A percentile compares a stretch with the other conserved stretches of the same genome.
These are phyloP conservation scores for Carassius auratus DNA, from an alignment of 2,113 vertebrate genomes.

Conservation along the genomic window DNA sequence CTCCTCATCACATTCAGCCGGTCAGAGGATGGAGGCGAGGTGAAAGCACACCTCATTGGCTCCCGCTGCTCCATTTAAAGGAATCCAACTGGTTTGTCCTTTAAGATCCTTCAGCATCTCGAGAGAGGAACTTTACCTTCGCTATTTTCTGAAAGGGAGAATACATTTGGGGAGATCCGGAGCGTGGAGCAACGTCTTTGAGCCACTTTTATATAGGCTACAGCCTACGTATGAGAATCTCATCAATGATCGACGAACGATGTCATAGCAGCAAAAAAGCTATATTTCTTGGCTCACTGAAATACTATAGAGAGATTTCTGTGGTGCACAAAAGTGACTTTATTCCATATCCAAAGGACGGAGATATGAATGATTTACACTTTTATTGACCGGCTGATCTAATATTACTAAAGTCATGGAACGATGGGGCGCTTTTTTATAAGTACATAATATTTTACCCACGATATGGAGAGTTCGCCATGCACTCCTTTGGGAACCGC, in stretches of 20 bases:
- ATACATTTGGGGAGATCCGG: background rate
- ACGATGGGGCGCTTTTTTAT: background rate
- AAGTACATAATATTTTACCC: conserved; percentile 42
- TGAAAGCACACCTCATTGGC: conserved; percentile 10
- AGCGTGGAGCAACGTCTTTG: background rate
- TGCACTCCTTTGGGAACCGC: conserved; percentile 50
- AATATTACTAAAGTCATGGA: background rate
- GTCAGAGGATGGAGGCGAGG: conserved; percentile 35
- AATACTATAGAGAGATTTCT: background rate
- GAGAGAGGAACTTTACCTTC: conserved; percentile 38
- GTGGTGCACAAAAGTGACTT: background rate
- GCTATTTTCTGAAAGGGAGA: background rate
- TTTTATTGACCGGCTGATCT: background rate
- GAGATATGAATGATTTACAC: conserved; percentile 4
- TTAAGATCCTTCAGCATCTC: conserved; percentile 38
- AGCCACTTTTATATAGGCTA: background rate
- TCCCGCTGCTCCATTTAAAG: conserved; percentile 32
- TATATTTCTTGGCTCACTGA: background rate
- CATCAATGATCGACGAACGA: conserved; percentile 1
- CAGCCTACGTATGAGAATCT: conserved; percentile 5
- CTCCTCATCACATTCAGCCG: conserved; percentile 24
- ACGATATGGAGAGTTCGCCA: conserved; percentile 49
- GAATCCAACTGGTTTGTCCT: conserved; percentile 50
- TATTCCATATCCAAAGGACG: background rate
- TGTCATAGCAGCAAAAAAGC: conserved; percentile 11